A percentile compares a stretch with the other conserved stretches of the same genome.
Conservation (phyloP, 2,113 vertebrate species). For the Tupaia tana region DNA sequence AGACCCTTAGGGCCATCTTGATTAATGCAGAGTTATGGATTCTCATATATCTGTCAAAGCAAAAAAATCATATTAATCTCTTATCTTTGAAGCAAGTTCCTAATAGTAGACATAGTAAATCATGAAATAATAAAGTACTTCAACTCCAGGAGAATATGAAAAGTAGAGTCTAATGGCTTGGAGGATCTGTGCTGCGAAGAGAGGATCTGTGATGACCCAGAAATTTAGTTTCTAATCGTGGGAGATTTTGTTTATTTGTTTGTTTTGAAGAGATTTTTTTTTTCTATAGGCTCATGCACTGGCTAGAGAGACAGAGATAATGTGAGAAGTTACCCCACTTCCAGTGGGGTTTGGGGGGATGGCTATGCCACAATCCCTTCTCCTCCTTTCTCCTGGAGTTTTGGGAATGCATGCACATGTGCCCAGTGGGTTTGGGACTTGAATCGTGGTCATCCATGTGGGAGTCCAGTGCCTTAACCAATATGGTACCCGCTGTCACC, state of each 20-base stretch:
- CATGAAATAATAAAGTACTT: background rate
- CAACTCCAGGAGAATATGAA: background rate
- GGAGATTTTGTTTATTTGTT: background rate
- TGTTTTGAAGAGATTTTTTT: too few relatives aligned
- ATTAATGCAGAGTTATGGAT: background rate
- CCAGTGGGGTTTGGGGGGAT: too few relatives aligned
- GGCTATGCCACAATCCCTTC: too few relatives aligned
- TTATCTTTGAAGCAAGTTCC: constrained; percentile 34
- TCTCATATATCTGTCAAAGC: background rate
- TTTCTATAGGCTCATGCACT: too few relatives aligned
- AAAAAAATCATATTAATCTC: background rate
- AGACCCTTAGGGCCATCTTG: background rate
- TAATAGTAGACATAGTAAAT: background rate
- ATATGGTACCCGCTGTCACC: too few relatives aligned
- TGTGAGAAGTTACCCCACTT: too few relatives aligned
- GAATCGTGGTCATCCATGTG: too few relatives aligned
- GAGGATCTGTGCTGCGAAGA: background rate
- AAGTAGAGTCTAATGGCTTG: background rate
- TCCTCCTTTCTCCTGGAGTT: too few relatives aligned
- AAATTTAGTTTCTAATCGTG: background rate
- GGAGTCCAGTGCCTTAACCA: too few relatives aligned
- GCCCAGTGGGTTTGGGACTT: too few relatives aligned
- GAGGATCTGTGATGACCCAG: background rate
- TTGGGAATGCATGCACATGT: too few relatives aligned
- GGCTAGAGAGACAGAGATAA: too few relatives aligned